A percentile compares a stretch with the other conserved stretches of the same genome.
phyloP scores from a whole-genome alignment of 2,113 vertebrate species.

The Lophius piscatorius region DNA sequence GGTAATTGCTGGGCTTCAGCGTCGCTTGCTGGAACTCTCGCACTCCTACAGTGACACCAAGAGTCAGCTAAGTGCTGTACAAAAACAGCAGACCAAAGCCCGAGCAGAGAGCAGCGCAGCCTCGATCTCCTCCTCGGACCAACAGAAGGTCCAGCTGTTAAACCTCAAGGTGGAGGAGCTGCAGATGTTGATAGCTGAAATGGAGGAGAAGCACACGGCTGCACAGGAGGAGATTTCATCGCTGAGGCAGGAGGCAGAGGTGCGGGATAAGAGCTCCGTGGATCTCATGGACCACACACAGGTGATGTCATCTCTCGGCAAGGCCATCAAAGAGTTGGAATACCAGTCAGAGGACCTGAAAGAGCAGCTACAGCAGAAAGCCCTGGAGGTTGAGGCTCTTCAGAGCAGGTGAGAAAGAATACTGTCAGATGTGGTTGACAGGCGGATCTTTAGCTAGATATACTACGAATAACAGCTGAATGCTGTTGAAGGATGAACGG shows the following conservation, averaged over 20 bases:
- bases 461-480: not conserved
- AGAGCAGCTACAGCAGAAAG: conserved; percentile 82
- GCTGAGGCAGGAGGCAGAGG: conserved; percentile 84
- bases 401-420: conserved; percentile 78
- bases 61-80: conserved; percentile 82
- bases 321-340: conserved; percentile 85
- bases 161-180: conserved; percentile 81
- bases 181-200: conserved; percentile 79
- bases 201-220: conserved; percentile 79
- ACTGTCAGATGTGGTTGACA: too few species aligned
- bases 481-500: too few species aligned
- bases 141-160: conserved; percentile 49
- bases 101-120: conserved; percentile 11
- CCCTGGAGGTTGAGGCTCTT: conserved; percentile 81
- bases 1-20: conserved; percentile 87
- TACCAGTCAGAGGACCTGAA: conserved; percentile 80
- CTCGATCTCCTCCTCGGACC: conserved; percentile 34
- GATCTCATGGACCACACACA: conserved; percentile 87
- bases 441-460: not conserved
- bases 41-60: conserved; percentile 92
- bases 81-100: conserved; percentile 75
- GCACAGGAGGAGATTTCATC: conserved; percentile 81
- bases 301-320: conserved; percentile 85
- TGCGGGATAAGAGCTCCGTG: conserved; percentile 85
- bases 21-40: conserved; percentile 88